Base-by-base conservation (phyloP, 2,113 vertebrate species). In the Caloenas nicobarica region DNA sequence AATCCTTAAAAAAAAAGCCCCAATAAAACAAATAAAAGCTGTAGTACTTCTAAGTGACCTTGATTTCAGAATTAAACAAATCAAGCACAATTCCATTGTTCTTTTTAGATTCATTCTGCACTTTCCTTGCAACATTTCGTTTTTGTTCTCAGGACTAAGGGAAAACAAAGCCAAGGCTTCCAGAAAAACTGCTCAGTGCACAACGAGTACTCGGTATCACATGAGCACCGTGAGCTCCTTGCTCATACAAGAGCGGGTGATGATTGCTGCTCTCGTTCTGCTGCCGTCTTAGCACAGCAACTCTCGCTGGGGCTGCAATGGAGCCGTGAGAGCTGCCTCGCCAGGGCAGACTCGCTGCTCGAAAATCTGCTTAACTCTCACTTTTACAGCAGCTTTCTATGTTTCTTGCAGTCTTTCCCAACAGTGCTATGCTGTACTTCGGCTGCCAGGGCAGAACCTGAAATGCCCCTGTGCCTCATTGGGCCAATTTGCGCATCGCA, bases 1-100 rank as follows among this genome's bases (percentile, higher is more conserved):
- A 91, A 62, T 11, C 42, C 84, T 88, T 87, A 96, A 93, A 85
- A 95, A 91, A 93, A 81, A 36, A 4, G 0, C 42, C 34, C 24
- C 89, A 94, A 76, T 88, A 93, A 94, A 97, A 97, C 95, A 98
- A 98, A 97, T 97, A 98, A 97, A 97, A 97, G 97, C 96, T 93
- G 72, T 85, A 91, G 93, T 97, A 97, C 97, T 98, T 98, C 97
- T 96, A 92, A 97, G 97, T 98, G 98, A 98, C 98, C 98, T 98
- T 98, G 98, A 98, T 98, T 98, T 98, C 96, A 92, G 96, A 98
- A 98, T 98, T 98, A 98, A 98, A 97, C 95, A 98, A 98, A 98
- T 97, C 97, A 92, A 97, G 95, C 50, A 0, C 89, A 76, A 81
- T 77, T 73, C 94, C 81, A 97, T 97, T 98, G 97, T 97, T 97